Base-by-base conservation (phyloP, 2,888 invertebrate genomes). In the Cephus pygmeus region DNA sequence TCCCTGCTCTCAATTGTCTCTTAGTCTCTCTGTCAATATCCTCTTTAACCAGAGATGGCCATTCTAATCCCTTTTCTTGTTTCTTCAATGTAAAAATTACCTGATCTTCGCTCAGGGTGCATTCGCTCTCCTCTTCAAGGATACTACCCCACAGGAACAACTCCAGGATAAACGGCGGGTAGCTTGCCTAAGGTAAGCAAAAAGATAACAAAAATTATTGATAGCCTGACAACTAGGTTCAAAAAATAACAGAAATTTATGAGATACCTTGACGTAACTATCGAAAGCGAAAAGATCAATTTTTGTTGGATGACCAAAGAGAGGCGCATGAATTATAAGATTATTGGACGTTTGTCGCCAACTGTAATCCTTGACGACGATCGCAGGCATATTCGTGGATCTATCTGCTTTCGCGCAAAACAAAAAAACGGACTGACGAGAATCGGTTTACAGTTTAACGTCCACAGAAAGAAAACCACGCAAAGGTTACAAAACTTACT, bases 131-230 rank as follows among this genome's bases (percentile, higher is more conserved):
- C 31, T 92, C 92, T 77, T 94, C 94, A 85, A 95, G 92, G 1
- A 97, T 94, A 12, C 93, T 91, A 77, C 93, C 91, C 81, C 93
- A 91, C n/a, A 96, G 92, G 88, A 96, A 95, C 69, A 94, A 92
- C 92, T 97, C 97, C 87, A 96, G 95, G 78, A 96, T 92, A 88
- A 94, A 96, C 9, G 96, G 95, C 35, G 94, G 94, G 87, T 93
- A 96, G 85, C 95, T 94, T 0, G 94, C 95, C 94, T 94, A 71
- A 12, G 23, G 34, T 33, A 31, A 15, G 12, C 2, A 12, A 15
- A 71, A 77, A 71, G 30, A 34, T 34, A 33, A 34, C 68, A 76
- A 69, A 74, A 73, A 71, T 33, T 73, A 76, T 34, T 78, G 56
- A 40, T 76, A 69, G 73, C 69, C 34, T 36, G 35, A n/a, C 30